Conservation (phyloP, 2,888 invertebrate species). For the Sarcophaga subvicina region DNA sequence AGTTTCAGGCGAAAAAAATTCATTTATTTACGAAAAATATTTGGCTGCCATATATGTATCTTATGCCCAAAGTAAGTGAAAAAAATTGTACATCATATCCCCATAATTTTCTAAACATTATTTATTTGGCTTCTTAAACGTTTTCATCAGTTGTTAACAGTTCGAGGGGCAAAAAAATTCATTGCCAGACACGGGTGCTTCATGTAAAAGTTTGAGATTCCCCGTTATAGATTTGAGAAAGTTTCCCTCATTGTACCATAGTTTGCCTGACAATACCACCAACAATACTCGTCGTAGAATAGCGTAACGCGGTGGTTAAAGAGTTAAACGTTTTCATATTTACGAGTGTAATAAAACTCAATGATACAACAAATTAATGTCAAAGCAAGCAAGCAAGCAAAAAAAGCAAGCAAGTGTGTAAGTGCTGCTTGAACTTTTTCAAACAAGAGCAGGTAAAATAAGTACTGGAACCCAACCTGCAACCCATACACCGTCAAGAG, state of each 20-base stretch:
- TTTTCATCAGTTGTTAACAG: no score
- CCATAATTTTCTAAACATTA: no score
- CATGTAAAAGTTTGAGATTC: neutral
- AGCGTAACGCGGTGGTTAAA: constrained; percentile 68
- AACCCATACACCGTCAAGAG: neutral
- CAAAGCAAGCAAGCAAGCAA: constrained; percentile 57
- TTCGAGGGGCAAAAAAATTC: neutral
- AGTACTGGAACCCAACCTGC: neutral
- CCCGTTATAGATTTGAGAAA: neutral
- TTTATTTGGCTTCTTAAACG: no score
- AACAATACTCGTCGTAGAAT: neutral
- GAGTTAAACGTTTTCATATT: constrained; percentile 80
- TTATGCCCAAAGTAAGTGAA: no score
- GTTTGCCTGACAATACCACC: no score
- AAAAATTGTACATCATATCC: no score
- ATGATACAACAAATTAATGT: constrained; percentile 80
- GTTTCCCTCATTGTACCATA: neutral
- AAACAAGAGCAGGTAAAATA: constrained; percentile 40
- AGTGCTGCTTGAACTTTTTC: constrained; percentile 52
- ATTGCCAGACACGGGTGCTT: neutral
- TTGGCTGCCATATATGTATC: no score
- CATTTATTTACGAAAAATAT: no score
- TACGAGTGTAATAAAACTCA: constrained; percentile 80
- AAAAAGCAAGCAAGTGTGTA: constrained; percentile 46
- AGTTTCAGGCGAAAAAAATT: no score